phyloP scores from a whole-genome alignment of 2,888 invertebrate genomes.

The Myopa tessellatipennis region DNA sequence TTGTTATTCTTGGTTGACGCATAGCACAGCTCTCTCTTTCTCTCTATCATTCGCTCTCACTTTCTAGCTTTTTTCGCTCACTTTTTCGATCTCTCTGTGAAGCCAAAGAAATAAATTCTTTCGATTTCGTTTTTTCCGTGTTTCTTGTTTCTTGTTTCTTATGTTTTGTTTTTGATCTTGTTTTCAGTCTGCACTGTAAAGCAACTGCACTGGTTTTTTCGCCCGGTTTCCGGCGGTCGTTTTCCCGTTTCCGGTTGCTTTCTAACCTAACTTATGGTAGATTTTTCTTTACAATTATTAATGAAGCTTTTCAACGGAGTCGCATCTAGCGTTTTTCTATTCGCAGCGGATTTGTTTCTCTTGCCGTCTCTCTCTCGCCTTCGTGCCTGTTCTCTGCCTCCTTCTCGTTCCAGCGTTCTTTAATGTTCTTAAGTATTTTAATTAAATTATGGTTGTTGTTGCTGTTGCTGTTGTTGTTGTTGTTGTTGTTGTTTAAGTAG shows the following conservation, averaged over 20 bases:
- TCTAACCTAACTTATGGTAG: not conserved
- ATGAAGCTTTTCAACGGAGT: not conserved
- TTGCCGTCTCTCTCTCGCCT: conserved; percentile 29
- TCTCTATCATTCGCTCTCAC: not conserved
- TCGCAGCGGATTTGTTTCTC: conserved; percentile 1
- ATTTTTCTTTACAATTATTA: not conserved
- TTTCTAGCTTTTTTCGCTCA: not conserved
- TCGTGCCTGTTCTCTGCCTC: conserved; percentile 15
- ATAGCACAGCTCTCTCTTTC: conserved; percentile 5
- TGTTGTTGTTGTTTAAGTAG: no score
- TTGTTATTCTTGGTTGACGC: not conserved
- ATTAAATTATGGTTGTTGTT: no score
- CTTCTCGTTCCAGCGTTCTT: no score
- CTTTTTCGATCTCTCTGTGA: no score
- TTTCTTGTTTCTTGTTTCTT: conserved; percentile 40
- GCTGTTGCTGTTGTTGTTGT: no score
- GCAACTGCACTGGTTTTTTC: conserved; percentile 52
- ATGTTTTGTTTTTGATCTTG: conserved; percentile 37
- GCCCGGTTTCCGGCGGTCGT: conserved; percentile 18
- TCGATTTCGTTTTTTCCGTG: conserved; percentile 29
- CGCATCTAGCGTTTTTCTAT: not conserved
- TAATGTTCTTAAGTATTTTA: no score
- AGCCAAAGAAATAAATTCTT: conserved; percentile 10
- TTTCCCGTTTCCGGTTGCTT: conserved; percentile 38
- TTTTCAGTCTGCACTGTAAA: conserved; percentile 51